Base-by-base conservation (phyloP, 2,888 invertebrate genomes). In the Linyphia triangularis region DNA sequence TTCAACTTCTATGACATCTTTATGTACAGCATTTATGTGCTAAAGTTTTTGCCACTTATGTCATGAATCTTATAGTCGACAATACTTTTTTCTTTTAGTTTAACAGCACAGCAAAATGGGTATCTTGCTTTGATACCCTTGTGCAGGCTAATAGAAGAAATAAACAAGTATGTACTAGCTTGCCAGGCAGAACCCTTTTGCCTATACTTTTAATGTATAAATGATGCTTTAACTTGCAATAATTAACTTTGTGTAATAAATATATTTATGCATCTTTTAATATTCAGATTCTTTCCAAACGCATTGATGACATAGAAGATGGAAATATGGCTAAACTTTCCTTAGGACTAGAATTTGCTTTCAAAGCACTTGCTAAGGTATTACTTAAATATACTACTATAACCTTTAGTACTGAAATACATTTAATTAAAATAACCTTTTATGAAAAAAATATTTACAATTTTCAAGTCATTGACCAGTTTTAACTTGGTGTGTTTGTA, bases 91-190 rank as follows among this genome's bases (percentile, higher is more conserved):
- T 67, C 6, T 59, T 69, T 26, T 28, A 93, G 93, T 93, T 93
- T 90, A 92, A 92, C 43, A 92, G 92, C 43, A 89, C 91, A 67
- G 93, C 92, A 16, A 88, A 91, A 5, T 92, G 91, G 91, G 91
- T 92, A 10, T 91, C 92, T 30, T 93, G 93, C 89, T 93, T 93
- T 86, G 90, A 92, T 37, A 91, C 92, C 1, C 92, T 94, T 91
- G 93, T 93, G 2, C 93, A 93, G 91, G 94, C 94, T 3, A 94
- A 93, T 88, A 92, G 92, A 89, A 91, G 92, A 88, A 93, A 94
- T 90, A 93, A 93, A 90, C 91, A 92, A 92, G 93, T 88, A 72
- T 33, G 51, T 51, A 51, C n/a, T n/a, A 7, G 3, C 24, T 26
- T 13, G 24, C 28, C 30, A 3, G 65, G 26, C 43, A 28, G 22